phyloP scores from a whole-genome alignment of 2,888 invertebrate genomes.

The Drosophila affinis region DNA sequence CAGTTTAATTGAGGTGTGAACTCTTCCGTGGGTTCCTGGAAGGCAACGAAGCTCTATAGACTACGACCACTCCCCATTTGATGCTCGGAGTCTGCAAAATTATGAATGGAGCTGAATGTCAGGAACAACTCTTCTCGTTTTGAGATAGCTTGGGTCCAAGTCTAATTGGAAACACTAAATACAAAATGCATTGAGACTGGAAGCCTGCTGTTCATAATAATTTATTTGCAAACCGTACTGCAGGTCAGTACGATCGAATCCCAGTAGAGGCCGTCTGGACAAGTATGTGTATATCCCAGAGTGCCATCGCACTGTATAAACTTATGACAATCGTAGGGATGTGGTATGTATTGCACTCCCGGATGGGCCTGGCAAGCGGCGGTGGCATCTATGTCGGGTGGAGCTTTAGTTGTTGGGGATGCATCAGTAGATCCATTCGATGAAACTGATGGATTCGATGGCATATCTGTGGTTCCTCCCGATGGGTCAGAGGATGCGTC shows the following conservation, averaged over 20 bases:
- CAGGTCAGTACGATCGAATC: constrained; percentile 51
- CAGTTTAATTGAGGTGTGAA: constrained; percentile 68
- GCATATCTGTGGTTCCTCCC: neutral
- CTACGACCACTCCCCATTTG: constrained; percentile 49
- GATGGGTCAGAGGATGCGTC: neutral
- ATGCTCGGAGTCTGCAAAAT: constrained; percentile 22
- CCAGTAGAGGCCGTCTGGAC: constrained; percentile 63
- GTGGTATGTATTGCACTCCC: constrained; percentile 45
- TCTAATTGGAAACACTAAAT: neutral
- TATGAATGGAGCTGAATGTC: constrained; percentile 37
- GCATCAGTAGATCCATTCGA: neutral
- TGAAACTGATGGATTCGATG: neutral
- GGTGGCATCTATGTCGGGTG: constrained; percentile 34
- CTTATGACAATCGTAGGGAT: constrained; percentile 69
- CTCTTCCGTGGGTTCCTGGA: constrained; percentile 56
- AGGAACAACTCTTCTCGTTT: constrained; percentile 19
- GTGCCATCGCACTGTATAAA: constrained; percentile 68
- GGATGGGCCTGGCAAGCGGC: constrained; percentile 48
- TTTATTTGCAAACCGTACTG: constrained; percentile 45
- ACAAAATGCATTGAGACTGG: neutral
- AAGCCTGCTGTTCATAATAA: constrained; percentile 20
- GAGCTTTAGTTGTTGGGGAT: constrained; percentile 13
- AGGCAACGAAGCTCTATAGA: constrained; percentile 30
- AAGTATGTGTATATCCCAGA: constrained; percentile 49
- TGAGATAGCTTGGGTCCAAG: constrained; percentile 5